phyloP scores from a whole-genome alignment of 1,140 invertebrate genomes.

The Bombus vancouverensis region DNA sequence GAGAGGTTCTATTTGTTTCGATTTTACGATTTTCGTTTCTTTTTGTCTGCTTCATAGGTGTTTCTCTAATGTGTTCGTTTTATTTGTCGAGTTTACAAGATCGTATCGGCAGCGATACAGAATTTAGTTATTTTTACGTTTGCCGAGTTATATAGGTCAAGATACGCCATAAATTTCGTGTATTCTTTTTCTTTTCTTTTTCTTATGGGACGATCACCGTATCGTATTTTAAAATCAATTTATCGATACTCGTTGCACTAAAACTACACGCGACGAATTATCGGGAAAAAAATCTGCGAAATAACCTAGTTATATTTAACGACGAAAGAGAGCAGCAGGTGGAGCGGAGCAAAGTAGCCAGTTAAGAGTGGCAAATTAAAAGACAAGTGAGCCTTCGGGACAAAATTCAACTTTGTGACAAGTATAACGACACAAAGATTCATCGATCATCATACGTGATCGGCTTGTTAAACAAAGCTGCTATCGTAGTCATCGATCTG shows the following conservation, averaged over 20 bases:
- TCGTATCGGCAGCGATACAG: neutral
- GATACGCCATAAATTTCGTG: neutral
- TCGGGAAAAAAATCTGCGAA: neutral
- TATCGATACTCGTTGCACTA: no score
- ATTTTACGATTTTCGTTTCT: neutral
- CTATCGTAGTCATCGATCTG: neutral
- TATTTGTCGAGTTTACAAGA: no score
- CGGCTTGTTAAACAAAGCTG: neutral
- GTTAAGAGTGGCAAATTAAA: neutral
- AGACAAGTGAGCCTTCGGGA: neutral
- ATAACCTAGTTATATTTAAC: neutral
- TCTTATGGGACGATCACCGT: neutral
- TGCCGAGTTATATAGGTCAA: neutral
- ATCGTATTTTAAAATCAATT: neutral
- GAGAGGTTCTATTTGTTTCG: neutral
- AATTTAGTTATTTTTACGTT: neutral
- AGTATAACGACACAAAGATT: neutral
- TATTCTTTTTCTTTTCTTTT: neutral
- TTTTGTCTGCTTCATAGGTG: no score
- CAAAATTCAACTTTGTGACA: constrained; percentile 3
- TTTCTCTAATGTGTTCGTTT: neutral
- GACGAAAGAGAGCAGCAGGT: neutral
- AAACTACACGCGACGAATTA: neutral
- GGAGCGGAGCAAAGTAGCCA: neutral
- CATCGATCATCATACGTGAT: neutral